Evolutionary conservation across 1,140 invertebrate species (phyloP).

Genomic region (Zaprionus vittiger): DNA sequence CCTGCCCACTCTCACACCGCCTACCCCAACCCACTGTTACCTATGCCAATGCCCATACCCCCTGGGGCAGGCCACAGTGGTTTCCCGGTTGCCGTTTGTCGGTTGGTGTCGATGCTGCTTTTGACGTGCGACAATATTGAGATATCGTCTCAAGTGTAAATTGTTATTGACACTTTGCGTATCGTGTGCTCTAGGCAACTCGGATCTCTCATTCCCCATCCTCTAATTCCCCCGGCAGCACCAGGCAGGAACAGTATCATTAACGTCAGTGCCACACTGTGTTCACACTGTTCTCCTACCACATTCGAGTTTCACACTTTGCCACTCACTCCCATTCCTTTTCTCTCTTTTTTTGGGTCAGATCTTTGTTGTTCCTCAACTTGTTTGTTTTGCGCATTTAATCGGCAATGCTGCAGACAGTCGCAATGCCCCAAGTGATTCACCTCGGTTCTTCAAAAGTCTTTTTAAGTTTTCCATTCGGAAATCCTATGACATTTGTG

Average conservation of each 20-base stretch:
- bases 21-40: neutral
- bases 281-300: neutral
- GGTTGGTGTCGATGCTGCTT: conserved; percentile 43
- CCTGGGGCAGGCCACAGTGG: conserved; percentile 1
- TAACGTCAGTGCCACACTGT: conserved; percentile 54
- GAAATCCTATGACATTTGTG: neutral
- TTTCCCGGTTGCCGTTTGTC: conserved; percentile 4
- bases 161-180: conserved; percentile 80
- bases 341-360: neutral
- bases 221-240: neutral
- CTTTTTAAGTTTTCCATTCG: neutral
- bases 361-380: conserved; percentile 46
- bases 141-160: conserved; percentile 82
- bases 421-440: neutral
- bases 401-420: conserved; percentile 29
- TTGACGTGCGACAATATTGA: conserved; percentile 76
- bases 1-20: neutral
- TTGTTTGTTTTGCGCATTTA: conserved; percentile 71
- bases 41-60: neutral
- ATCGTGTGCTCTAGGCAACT: conserved; percentile 42
- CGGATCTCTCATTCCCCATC: conserved; percentile 16
- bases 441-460: conserved; percentile 14
- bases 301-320: neutral
- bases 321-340: neutral
- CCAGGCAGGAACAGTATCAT: conserved; percentile 56